These are phyloP conservation scores for Zaprionus kolodkinae DNA, from an alignment of 1,140 invertebrate genomes.

Conservation along the genomic window DNA sequence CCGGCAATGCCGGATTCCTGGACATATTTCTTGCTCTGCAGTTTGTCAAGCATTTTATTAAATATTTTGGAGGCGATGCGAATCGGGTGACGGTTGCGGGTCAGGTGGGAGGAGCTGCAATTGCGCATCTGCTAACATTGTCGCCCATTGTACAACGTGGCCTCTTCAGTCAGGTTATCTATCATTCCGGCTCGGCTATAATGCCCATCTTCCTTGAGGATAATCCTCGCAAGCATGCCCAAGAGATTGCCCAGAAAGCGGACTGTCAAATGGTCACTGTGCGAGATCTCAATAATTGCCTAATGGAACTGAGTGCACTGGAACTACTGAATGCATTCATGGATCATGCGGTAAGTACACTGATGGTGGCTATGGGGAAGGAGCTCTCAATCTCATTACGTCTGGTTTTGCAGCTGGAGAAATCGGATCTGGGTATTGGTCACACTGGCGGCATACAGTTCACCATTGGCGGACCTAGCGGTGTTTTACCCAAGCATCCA, in stretches of 20 bases:
- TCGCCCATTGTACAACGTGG: constrained; percentile 81
- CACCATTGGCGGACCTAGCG: constrained; percentile 79
- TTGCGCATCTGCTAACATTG: constrained; percentile 84
- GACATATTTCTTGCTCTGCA: constrained; percentile 87
- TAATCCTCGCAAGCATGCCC: constrained; percentile 74
- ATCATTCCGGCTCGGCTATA: constrained; percentile 79
- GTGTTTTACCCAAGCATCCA: constrained; percentile 76
- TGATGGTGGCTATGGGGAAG: neutral
- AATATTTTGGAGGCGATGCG: constrained; percentile 88
- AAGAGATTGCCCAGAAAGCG: constrained; percentile 73
- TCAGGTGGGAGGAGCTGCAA: constrained; percentile 86
- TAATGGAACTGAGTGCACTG: constrained; percentile 72
- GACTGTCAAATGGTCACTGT: constrained; percentile 75
- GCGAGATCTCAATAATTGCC: constrained; percentile 72
- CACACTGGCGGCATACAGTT: constrained; percentile 83
- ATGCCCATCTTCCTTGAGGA: constrained; percentile 82
- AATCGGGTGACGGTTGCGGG: constrained; percentile 86
- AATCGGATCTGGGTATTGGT: constrained; percentile 77
- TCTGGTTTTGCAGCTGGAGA: constrained; percentile 60
- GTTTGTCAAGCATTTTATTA: constrained; percentile 88
- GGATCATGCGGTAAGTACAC: constrained; percentile 71
- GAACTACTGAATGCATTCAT: constrained; percentile 77
- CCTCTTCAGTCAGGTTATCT: constrained; percentile 79
- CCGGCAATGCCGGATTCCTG: constrained; percentile 89
- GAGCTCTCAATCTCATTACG: neutral